A percentile compares a stretch with the other conserved stretches of the same genome.
phyloP scores from a whole-genome alignment of 1,140 invertebrate genomes.

The Amyelois transitella region DNA sequence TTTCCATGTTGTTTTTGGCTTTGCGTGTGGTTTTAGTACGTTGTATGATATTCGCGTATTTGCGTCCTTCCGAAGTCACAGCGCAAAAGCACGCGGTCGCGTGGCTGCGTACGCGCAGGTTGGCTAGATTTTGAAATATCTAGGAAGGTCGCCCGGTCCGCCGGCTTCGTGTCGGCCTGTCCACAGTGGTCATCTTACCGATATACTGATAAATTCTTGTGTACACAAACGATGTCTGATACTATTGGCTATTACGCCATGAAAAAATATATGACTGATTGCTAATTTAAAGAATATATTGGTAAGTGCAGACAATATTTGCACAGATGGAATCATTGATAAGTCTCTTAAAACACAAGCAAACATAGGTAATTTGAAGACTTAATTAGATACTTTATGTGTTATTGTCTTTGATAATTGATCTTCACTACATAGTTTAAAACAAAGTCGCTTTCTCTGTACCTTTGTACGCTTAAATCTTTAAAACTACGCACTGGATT shows the following conservation, averaged over 20 bases:
- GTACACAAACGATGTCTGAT: not conserved
- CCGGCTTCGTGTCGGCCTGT: not conserved
- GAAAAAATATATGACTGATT: not conserved
- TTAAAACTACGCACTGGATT: too few relatives aligned
- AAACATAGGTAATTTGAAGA: too few relatives aligned
- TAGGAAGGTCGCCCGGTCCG: constrained; percentile 4
- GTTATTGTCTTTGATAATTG: too few relatives aligned
- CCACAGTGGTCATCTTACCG: constrained; percentile 2
- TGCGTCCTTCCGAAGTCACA: not conserved
- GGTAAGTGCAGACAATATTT: too few relatives aligned
- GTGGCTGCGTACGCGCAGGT: not conserved
- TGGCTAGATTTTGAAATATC: constrained; percentile 2
- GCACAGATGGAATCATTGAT: too few relatives aligned
- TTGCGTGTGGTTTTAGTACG: not conserved
- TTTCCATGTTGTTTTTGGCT: not conserved
- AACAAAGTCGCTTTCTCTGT: too few relatives aligned
- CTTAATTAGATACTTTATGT: too few relatives aligned
- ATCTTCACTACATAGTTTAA: too few relatives aligned
- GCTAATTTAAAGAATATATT: too few relatives aligned
- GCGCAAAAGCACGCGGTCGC: not conserved
- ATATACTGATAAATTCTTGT: not conserved
- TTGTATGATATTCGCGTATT: constrained; percentile 1
- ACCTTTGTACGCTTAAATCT: too few relatives aligned
- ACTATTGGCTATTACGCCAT: not conserved
- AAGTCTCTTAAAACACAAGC: too few relatives aligned